Conservation (phyloP, 2,113 vertebrate species). For the Poeciliopsis occidentalis region DNA sequence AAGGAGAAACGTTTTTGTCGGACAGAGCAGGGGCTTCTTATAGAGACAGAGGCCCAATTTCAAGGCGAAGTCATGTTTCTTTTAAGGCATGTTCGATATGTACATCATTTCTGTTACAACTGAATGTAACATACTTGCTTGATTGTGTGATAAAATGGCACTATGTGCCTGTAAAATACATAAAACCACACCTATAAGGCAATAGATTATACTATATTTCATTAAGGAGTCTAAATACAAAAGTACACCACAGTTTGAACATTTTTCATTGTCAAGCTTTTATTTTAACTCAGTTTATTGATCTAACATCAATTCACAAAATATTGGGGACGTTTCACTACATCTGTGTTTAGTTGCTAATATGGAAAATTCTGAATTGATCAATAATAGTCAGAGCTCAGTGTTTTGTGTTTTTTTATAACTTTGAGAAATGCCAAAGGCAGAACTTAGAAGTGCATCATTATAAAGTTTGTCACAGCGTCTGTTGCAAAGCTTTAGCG, state of each 20-base stretch:
- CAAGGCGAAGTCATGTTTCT: too few species aligned
- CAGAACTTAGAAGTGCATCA: not conserved
- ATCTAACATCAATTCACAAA: not conserved
- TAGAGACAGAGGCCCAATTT: too few species aligned
- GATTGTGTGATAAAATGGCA: too few species aligned
- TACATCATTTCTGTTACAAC: too few species aligned
- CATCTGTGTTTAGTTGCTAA: not conserved
- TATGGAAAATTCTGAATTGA: not conserved
- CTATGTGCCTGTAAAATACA: too few species aligned
- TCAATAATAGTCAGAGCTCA: not conserved
- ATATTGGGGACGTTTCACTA: not conserved
- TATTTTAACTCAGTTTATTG: not conserved
- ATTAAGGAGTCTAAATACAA: not conserved
- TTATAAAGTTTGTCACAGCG: not conserved
- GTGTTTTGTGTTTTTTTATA: not conserved
- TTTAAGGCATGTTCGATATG: too few species aligned
- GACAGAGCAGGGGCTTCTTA: too few species aligned
- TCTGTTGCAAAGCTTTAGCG: not conserved
- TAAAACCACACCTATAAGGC: not conserved
- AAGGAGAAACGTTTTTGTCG: too few species aligned
- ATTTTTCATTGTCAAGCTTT: not conserved
- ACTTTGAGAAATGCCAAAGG: not conserved
- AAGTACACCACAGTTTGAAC: not conserved
- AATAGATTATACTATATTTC: not conserved
- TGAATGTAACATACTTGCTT: too few species aligned